A percentile compares a stretch with the other conserved stretches of the same genome.
Evolutionary conservation across 2,113 vertebrate genomes (phyloP).

Genomic region (Prunella fulvescens): DNA sequence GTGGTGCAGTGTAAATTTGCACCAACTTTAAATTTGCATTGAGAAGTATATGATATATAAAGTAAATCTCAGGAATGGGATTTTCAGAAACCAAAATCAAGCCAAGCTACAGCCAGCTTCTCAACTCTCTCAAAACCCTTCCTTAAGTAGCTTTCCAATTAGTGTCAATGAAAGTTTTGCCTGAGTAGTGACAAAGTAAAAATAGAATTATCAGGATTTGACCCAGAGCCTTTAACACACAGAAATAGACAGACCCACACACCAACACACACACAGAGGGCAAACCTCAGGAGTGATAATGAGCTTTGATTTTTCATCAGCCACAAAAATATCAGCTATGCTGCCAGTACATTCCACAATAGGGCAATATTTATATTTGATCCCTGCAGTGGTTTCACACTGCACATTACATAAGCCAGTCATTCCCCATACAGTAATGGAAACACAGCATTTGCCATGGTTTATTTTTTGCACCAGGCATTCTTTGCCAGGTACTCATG

Average conservation of each 20-base stretch:
- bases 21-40: neutral
- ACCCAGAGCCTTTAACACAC: neutral
- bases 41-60: neutral
- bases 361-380: slow-evolving; percentile 25
- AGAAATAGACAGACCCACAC: neutral
- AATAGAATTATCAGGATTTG: slow-evolving; percentile 25
- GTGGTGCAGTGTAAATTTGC: neutral
- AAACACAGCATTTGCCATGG: slow-evolving; percentile 27
- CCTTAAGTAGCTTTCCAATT: slow-evolving; percentile 26
- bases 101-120: neutral
- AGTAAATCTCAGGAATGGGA: neutral
- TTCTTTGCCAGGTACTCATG: slow-evolving; percentile 46
- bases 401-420: slow-evolving; percentile 35
- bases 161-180: slow-evolving; percentile 32
- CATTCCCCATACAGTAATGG: slow-evolving; percentile 50
- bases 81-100: neutral
- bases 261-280: neutral
- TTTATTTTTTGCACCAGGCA: slow-evolving; percentile 56
- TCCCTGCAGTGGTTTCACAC: neutral
- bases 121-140: neutral
- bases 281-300: slow-evolving; percentile 13
- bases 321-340: slow-evolving; percentile 34
- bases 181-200: slow-evolving; percentile 19
- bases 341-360: neutral
- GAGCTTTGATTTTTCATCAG: slow-evolving; percentile 44